These are phyloP conservation scores for Uloborus plumipes DNA, from an alignment of 2,888 invertebrate genomes.

Conservation along the genomic window DNA sequence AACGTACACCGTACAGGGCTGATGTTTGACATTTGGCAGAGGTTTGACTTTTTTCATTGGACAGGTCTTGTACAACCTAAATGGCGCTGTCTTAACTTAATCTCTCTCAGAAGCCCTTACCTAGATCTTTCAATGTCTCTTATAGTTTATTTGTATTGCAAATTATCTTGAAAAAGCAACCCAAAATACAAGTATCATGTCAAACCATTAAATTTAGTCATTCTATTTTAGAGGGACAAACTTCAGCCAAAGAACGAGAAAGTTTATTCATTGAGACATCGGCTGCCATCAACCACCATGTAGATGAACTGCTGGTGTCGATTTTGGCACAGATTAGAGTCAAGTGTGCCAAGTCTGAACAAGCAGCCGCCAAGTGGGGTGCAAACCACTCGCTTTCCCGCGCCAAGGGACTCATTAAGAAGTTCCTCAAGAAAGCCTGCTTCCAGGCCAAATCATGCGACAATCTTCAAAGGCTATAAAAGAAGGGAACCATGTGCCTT, in stretches of 20 bases:
- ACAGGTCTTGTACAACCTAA: too few relatives aligned
- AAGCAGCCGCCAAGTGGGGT: slow-evolving; percentile 9
- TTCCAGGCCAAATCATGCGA: slow-evolving; percentile 75
- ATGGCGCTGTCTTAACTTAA: too few relatives aligned
- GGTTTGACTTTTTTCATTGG: too few relatives aligned
- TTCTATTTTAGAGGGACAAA: slow-evolving; percentile 85
- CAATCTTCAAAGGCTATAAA: slow-evolving; percentile 74
- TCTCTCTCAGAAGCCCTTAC: too few relatives aligned
- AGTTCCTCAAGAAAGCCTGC: slow-evolving; percentile 78
- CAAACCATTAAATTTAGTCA: background rate
- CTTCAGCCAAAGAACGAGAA: slow-evolving; percentile 89
- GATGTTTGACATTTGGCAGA: too few relatives aligned
- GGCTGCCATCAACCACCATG: slow-evolving; percentile 97
- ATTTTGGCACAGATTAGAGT: slow-evolving; percentile 91
- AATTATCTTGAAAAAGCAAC: too few relatives aligned
- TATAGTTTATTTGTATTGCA: too few relatives aligned
- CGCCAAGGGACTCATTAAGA: slow-evolving; percentile 85
- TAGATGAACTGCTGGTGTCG: slow-evolving; percentile 94
- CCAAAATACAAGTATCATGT: too few relatives aligned
- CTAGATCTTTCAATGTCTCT: too few relatives aligned
- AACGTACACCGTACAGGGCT: too few relatives aligned
- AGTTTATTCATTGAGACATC: slow-evolving; percentile 96
- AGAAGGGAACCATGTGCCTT: background rate
- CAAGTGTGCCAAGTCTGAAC: slow-evolving; percentile 73
- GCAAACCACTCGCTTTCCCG: slow-evolving; percentile 71